Conservation (phyloP, 2,113 vertebrate species). For the Tylochromis polylepis region DNA sequence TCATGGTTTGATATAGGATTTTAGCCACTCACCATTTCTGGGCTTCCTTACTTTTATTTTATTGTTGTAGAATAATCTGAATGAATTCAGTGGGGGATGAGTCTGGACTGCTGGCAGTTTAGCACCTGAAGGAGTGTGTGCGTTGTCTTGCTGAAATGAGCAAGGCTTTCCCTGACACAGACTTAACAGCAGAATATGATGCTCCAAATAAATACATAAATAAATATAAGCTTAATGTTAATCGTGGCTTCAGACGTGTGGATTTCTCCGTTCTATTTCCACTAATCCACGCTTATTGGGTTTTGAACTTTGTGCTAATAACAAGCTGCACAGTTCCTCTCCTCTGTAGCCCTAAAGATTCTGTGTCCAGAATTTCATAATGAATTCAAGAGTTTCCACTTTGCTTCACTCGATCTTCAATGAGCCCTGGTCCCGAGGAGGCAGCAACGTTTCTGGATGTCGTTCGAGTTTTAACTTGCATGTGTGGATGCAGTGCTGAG, state of each 20-base stretch:
- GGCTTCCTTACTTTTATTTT: not conserved
- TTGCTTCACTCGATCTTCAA: not conserved
- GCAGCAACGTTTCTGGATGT: not conserved
- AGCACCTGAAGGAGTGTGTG: not conserved
- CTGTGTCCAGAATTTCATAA: not conserved
- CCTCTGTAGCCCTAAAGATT: not conserved
- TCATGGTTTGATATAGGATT: not conserved
- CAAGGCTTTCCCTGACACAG: not conserved
- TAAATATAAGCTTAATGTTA: not conserved
- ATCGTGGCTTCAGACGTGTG: not conserved
- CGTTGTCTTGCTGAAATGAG: not conserved
- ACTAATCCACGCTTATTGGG: not conserved
- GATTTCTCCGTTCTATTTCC: not conserved
- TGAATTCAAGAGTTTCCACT: not conserved
- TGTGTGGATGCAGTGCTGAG: not conserved
- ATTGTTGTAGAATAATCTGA: not conserved
- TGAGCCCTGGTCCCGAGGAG: not conserved
- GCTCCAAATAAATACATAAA: not conserved
- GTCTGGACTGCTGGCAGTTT: not conserved
- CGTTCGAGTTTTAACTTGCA: not conserved
- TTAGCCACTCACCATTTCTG: not conserved
- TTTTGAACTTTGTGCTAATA: not conserved
- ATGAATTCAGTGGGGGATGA: not conserved
- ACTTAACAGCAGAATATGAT: not conserved
- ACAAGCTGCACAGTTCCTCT: not conserved